Evolutionary conservation across 2,797 vertebrate species (phyloP), one percentile per base, ranked within the genome.

Genomic region (Nannoperca australis): DNA sequence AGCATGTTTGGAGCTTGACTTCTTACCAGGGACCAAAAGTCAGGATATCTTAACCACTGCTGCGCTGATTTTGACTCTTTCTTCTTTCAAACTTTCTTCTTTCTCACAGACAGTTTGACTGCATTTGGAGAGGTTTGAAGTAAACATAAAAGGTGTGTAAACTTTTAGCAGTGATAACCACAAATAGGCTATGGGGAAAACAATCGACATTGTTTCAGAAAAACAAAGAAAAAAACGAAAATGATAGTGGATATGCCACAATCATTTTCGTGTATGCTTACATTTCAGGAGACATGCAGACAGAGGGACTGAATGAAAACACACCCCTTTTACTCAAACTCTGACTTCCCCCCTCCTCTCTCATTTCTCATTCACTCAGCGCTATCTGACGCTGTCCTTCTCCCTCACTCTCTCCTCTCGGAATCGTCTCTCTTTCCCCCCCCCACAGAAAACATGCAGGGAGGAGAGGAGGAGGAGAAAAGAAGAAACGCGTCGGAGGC

Each of bases 381-480:
- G 34, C 82, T 69, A 64, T 86, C 86, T 78, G 74, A 78, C 74
- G 49, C 76, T 70, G 70, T 74, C 73, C 64, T 30, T 77, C 85
- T 78, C 68, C 36, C 80, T 74, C 79, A 62, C 77, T 11, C 75
- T 89, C 65, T 61, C 60, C 81, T 75, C 69, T 64, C 76, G 34
- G 60, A 79, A 55, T 76, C 72, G 59, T 59, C 55, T 74, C 50
- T 62, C 54, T 72, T 81, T 77, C 84, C 86, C 51, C 53, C 53
- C 20, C 30, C 50, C 45, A n/a, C 80, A 87, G 82, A 93, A 90
- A 93, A 90, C 92, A 95, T 94, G 94, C 86, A 85, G 91, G 86
- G 89, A 90, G 92, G 89, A 90, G 91, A 87, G 84, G 83, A 90
- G 88, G 91, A 83, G 86, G 68, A 86, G 87, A 79, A 79, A 71